Conservation (phyloP, 2,113 vertebrate species). For the Lasiurus cinereus region DNA sequence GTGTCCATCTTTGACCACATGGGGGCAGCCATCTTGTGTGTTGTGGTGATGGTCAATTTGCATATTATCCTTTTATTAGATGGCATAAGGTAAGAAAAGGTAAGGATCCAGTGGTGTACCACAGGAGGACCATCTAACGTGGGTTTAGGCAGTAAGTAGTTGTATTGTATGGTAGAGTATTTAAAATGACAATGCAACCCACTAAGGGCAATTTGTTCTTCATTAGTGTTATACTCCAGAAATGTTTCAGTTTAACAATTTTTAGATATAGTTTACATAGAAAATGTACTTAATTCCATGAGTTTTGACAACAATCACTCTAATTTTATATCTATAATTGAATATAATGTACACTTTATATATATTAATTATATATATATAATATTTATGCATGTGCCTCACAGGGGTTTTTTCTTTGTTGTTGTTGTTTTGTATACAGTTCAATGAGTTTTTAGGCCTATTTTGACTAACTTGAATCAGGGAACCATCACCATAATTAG, state of each 20-base stretch:
- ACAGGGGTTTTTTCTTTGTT: neutral
- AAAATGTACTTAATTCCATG: neutral
- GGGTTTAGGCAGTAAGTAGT: neutral
- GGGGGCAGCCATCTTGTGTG: too few species aligned
- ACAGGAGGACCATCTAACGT: neutral
- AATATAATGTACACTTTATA: neutral
- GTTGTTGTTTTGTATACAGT: neutral
- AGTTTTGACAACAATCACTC: slow-evolving; percentile 14
- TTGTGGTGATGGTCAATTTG: too few species aligned
- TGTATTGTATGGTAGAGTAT: neutral
- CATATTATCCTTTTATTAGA: too few species aligned
- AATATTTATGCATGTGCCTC: neutral
- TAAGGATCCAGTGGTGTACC: neutral
- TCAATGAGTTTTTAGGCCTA: neutral
- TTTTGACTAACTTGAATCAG: neutral
- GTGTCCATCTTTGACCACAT: too few species aligned
- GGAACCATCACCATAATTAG: neutral
- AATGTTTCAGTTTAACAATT: neutral
- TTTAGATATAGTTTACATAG: neutral
- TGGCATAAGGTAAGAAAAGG: neutral
- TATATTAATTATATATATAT: neutral
- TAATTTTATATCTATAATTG: neutral
- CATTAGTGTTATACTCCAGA: neutral
- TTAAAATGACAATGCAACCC: neutral
- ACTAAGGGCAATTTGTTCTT: neutral